Percentiles rank a stretch among this genome's conserved stretches.
Evolutionary conservation across 1,140 invertebrate species (phyloP).

Genomic region (Pachypeltis micranthus): DNA sequence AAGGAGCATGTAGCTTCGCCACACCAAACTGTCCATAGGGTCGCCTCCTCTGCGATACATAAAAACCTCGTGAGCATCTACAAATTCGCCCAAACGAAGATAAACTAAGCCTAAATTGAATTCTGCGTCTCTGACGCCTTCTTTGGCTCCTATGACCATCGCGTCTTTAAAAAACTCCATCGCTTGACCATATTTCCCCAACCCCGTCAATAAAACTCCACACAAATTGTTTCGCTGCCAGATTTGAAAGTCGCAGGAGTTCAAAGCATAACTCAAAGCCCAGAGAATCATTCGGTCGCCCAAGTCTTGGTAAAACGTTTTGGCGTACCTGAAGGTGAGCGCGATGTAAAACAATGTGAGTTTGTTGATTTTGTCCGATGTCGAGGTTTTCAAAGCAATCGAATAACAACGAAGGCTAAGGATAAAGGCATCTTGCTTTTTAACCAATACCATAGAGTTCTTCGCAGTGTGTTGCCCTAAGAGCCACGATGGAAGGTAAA

Average conservation of each 20-base stretch:
- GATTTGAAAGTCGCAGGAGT: background rate
- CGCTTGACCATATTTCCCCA: background rate
- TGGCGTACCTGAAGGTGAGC: background rate
- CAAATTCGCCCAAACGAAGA: background rate
- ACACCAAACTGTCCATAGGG: background rate
- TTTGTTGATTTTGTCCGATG: background rate
- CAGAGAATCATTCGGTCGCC: background rate
- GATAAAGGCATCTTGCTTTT: background rate
- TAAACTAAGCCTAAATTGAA: background rate
- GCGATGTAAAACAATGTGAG: background rate
- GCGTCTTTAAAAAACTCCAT: background rate
- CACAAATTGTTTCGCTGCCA: constrained; percentile 1
- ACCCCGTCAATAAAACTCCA: background rate
- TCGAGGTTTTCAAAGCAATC: background rate
- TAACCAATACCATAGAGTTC: background rate
- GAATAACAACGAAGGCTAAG: background rate
- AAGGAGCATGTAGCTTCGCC: background rate
- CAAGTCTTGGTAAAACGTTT: background rate
- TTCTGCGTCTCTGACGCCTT: background rate
- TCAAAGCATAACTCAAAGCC: background rate
- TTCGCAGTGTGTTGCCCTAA: background rate
- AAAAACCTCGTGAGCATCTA: background rate
- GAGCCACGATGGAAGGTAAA: background rate
- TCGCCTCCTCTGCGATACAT: background rate
- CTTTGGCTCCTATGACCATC: background rate